These are phyloP conservation scores for Clarias platycephalus DNA, from an alignment of 2,797 vertebrate genomes.

Conservation along the genomic window DNA sequence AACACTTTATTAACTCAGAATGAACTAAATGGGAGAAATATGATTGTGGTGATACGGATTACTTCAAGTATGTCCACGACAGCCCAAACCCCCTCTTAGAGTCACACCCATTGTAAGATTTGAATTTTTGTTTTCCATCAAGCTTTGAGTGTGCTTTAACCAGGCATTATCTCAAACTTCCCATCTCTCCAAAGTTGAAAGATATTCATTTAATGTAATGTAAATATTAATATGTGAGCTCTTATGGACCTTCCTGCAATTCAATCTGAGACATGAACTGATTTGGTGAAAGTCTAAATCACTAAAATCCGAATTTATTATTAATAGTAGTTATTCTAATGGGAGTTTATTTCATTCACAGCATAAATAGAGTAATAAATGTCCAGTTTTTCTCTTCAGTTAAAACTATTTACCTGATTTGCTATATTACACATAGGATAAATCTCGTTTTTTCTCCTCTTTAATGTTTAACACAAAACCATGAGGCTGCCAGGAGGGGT, in stretches of 20 bases:
- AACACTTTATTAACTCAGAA: not conserved
- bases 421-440: not conserved
- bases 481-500: not conserved
- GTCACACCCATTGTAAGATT: not conserved
- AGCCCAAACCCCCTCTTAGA: not conserved
- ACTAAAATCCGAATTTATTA: not conserved
- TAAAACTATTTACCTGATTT: not conserved
- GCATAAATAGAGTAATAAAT: not conserved
- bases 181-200: not conserved
- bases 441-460: not conserved
- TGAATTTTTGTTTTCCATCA: not conserved
- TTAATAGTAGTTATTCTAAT: not conserved
- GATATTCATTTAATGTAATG: not conserved
- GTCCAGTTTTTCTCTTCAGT: not conserved
- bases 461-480: not conserved
- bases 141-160: not conserved
- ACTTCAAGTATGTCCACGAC: not conserved
- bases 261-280: not conserved
- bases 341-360: not conserved
- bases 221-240: not conserved
- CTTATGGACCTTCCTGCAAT: not conserved
- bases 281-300: not conserved
- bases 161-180: not conserved
- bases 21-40: not conserved
- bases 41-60: not conserved